phyloP scores from a whole-genome alignment of 2,888 invertebrate species.

The Chalcis sispes region DNA sequence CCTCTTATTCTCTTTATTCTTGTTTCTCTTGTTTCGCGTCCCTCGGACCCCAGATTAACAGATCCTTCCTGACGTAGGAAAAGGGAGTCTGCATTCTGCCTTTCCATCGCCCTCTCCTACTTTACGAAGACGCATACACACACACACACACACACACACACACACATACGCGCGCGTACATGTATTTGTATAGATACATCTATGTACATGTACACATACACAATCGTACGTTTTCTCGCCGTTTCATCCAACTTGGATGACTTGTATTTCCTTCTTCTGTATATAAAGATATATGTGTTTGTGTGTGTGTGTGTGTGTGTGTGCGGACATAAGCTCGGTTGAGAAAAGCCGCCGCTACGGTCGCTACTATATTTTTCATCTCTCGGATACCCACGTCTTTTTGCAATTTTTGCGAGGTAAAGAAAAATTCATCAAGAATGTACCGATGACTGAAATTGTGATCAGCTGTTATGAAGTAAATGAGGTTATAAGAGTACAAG shows the following conservation, averaged over 20 bases:
- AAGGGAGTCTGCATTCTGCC: constrained; percentile 52
- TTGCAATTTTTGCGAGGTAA: background rate
- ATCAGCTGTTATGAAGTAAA: no score
- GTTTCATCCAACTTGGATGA: constrained; percentile 58
- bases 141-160: background rate
- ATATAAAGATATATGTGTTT: no score
- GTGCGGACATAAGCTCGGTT: background rate
- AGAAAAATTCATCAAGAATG: background rate
- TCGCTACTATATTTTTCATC: constrained; percentile 54
- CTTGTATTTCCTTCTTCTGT: constrained; percentile 59
- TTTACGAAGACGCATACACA: background rate
- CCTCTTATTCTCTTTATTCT: constrained; percentile 35
- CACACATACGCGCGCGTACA: background rate
- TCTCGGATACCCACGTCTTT: constrained; percentile 34
- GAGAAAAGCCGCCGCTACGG: background rate
- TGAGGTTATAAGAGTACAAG: no score
- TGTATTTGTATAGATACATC: constrained; percentile 11
- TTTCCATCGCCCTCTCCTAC: constrained; percentile 8
- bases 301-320: no score
- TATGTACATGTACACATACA: background rate
- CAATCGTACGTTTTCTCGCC: background rate
- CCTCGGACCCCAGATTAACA: constrained; percentile 56
- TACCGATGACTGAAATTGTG: background rate
- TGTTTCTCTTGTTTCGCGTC: constrained; percentile 53
- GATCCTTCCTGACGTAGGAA: constrained; percentile 54